Base-by-base conservation (phyloP, 2,113 vertebrate species). In the Leptosomus discolor region DNA sequence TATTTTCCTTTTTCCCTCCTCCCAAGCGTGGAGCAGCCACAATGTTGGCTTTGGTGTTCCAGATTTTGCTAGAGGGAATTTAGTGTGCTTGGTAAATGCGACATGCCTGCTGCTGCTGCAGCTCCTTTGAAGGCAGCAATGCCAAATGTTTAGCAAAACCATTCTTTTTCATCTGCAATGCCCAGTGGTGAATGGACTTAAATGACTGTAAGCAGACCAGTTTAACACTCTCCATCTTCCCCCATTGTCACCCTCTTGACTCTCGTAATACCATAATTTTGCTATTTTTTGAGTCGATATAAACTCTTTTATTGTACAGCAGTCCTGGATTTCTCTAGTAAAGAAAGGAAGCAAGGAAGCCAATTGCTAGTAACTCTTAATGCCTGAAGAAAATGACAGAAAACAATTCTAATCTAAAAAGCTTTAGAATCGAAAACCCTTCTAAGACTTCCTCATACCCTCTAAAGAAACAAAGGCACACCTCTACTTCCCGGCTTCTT, bases 321-420 rank as follows among this genome's bases (percentile, higher is more conserved):
- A 48, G 18, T 48, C 69, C 36, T 75, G 81, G 36, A 58, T 81
- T 91, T 92, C 39, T 86, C 58, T 22, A 32, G 22, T 16, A n/a
- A 75, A 90, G 80, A 87, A 86, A 83, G 50, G 70, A 75, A 85
- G 75, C 48, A 88, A 74, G 53, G 57, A 96, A 93, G 27, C 27
- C 65, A 79, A 13, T 75, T 94, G 61, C 81, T 85, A 48, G 17
- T 67, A 68, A 68, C 77, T 87, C 34, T 71, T 69, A 88, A 69
- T 53, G 45, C 45, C 65, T 88, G 41, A 90, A 73, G 85, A 71
- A 93, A 94, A 85, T 73, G 8, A 73, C 53, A 60, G 32, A 27
- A 71, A 85, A 74, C 45, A 60, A 57, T 85, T 88, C 37, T 77
- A 87, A 93, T 41, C 20, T 63, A 58, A 88, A 93, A 92, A 32